Percentiles rank a stretch among this genome's conserved stretches.
phyloP scores from a whole-genome alignment of 1,140 invertebrate genomes.

The Lepidurus apus region DNA sequence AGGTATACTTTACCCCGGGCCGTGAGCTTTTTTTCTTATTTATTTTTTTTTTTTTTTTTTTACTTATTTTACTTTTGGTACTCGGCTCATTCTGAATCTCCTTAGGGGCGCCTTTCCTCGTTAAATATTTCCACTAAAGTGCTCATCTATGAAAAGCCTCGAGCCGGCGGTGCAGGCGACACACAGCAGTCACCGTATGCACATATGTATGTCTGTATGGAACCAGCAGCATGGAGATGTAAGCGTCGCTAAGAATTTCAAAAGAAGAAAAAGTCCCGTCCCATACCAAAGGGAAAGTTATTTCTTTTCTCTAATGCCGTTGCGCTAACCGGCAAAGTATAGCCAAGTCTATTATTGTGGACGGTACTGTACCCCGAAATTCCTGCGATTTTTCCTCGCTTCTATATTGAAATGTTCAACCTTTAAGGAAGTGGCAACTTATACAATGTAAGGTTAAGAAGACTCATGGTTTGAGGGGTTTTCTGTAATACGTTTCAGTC shows the following conservation, averaged over 20 bases:
- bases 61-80: neutral
- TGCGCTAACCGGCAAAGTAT: too few species aligned
- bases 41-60: slow-evolving; percentile 3
- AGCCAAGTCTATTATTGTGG: too few species aligned
- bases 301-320: too few species aligned
- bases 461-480: neutral
- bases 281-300: too few species aligned
- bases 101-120: slow-evolving; percentile 5
- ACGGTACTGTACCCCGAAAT: too few species aligned
- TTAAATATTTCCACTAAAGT: slow-evolving; percentile 20
- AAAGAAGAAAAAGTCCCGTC: too few species aligned
- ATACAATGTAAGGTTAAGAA: neutral
- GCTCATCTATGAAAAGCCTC: slow-evolving; percentile 15
- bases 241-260: too few species aligned
- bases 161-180: neutral
- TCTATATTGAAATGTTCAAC: too few species aligned
- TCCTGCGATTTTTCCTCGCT: too few species aligned
- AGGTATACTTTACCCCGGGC: neutral
- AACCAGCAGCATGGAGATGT: too few species aligned
- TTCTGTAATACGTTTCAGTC: neutral
- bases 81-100: neutral
- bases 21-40: neutral
- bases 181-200: neutral
- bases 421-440: too few species aligned
- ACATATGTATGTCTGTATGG: neutral